Base-by-base conservation (phyloP, 1,140 invertebrate genomes). In the Neodiprion fabricii region DNA sequence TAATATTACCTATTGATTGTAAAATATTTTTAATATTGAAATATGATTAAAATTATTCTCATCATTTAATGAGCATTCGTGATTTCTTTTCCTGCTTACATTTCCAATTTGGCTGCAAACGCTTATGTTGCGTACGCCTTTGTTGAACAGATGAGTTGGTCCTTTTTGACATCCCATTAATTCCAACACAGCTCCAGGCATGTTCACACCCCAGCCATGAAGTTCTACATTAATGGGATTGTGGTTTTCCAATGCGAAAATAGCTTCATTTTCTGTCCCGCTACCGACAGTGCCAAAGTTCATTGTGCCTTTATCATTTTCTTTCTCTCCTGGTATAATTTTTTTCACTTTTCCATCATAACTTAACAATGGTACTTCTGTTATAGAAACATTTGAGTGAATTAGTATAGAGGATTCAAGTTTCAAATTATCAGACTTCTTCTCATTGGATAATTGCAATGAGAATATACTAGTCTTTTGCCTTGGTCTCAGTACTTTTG, bases 241-340 rank as follows among this genome's bases (percentile, higher is more conserved):
- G 77, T 92, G 90, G 87, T 96, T 96, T 74, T 92, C 88, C n/a
- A 96, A 80, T 47, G 92, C 92, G 86, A 95, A 94, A 77, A 92
- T 90, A 49, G 93, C 90, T 77, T 92, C 91, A 76, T 92, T 91
- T 71, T 90, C 89, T 53, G 92, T 92, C 9, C 91, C 91, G 73
- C 92, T 91, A 53, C 93, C 92, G n/a, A 96, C 88, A 11, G 93
- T 91, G 12, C 95, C 95, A 85, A 96, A 93, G 86, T 95, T 93
- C 78, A 96, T 88, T 71, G 91, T 90, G 48, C 89, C 90, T 80
- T 91, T 82, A 81, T 92, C 89, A 71, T 85, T 88, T 68, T 90
- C 86, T 50, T 84, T 85, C 74, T 87, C 88, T 11, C 85, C 87
- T 11, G 89, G 89, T 73, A 91, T 87, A 72, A 89, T 85, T 88